Base-by-base conservation (phyloP, 1,140 invertebrate species). In the Heliconius nattereri region DNA sequence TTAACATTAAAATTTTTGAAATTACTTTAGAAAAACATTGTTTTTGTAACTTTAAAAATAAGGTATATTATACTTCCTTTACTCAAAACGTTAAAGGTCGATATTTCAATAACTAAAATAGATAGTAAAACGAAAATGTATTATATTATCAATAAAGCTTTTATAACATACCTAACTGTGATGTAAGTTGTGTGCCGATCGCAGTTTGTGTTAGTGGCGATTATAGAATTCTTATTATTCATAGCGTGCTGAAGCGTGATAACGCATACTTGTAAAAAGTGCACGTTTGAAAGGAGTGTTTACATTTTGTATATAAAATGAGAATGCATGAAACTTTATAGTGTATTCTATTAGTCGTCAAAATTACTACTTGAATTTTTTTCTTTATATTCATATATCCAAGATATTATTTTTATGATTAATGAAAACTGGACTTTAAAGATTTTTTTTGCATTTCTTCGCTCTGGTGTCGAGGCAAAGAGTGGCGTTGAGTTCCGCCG, bases 231-330 rank as follows among this genome's bases (percentile, higher is more conserved):
- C 35, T 37, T 70, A 37, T 76, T 76, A 66, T 70, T 76, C 60
- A 76, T 76, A 76, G 75, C 54, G 20, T n/a, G n/a, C 32, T 35
- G 75, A n/a, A 71, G 40, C 75, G 75, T 76, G 75, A 76, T 76
- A 40, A 76, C 40, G 75, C 75, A 76, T 76, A 29, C 20, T 76
- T 40, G 75, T 76, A 76, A 52, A 76, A 29, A 71, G 7, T 75
- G 52, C 35, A 57, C 57, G 20, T 71, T 71, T 52, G 40, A 76
- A 35, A 76, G 66, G 66, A 76, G 40, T 76, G 40, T 45, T 71
- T 76, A 29, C 16, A 66, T 29, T 66, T 11, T 26, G 2, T 66
- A 2, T 26, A 16, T 66, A 66, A 66, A 66, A 66, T 57, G 3
- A 57, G 54, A 57, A 57, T 57, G 54, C n/a, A 23, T 57, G 54